These are phyloP conservation scores for Carassius auratus DNA, from an alignment of 2,113 vertebrate genomes.

Conservation along the genomic window DNA sequence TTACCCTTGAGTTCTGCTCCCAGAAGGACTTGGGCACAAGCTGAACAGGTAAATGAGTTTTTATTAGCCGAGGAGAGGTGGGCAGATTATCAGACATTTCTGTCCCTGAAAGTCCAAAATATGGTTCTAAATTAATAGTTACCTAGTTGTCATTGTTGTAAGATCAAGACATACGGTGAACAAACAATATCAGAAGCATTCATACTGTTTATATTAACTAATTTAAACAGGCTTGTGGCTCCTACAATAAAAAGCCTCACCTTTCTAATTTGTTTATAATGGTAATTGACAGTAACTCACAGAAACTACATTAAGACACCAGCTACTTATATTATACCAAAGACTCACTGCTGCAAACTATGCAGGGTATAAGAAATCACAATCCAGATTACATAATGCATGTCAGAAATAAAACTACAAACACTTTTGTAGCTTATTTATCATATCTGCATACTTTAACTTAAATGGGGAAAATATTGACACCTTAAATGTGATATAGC, in stretches of 20 bases:
- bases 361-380: neutral
- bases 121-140: neutral
- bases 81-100: slow-evolving; percentile 61
- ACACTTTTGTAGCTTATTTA: no score
- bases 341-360: neutral
- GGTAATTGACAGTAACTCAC: neutral
- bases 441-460: no score
- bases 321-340: no score
- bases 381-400: neutral
- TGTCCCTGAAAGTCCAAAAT: slow-evolving; percentile 56
- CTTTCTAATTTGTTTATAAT: neutral
- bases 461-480: no score
- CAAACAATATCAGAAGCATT: neutral
- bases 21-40: slow-evolving; percentile 65
- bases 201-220: neutral
- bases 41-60: no score
- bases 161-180: neutral
- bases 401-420: neutral
- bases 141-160: neutral
- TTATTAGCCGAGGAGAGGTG: slow-evolving; percentile 57
- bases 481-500: no score
- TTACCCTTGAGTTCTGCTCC: slow-evolving; percentile 82
- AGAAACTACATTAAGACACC: neutral
- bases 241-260: neutral
- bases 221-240: neutral